A percentile compares a stretch with the other conserved stretches of the same genome.
These are phyloP conservation scores for Otocyon megalotis DNA, from an alignment of 2,113 vertebrate genomes.

Conservation along the genomic window DNA sequence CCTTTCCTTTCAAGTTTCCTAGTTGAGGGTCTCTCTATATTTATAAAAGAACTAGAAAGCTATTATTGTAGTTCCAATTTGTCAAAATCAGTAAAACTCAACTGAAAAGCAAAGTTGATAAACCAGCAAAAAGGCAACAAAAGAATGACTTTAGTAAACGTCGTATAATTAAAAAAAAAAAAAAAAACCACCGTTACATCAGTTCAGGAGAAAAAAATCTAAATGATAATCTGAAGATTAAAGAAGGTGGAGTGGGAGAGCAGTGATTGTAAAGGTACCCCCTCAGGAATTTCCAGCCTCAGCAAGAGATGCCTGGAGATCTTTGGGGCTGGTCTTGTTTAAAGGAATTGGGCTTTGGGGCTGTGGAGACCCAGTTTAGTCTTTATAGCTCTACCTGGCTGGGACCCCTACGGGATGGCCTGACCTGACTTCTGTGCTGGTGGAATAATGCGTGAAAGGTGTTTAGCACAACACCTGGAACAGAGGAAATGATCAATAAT, in stretches of 20 bases:
- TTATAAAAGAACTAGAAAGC: slow-evolving; percentile 38
- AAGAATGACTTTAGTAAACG: slow-evolving; percentile 60
- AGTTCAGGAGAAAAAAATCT: not conserved
- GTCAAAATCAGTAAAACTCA: slow-evolving; percentile 47
- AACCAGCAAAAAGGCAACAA: slow-evolving; percentile 42
- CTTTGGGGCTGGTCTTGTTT: not conserved
- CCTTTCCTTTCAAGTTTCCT: slow-evolving; percentile 51
- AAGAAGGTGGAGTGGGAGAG: not conserved
- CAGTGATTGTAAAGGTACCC: not conserved
- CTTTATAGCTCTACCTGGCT: rapidly evolving
- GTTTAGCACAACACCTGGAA: not conserved
- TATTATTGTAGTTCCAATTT: slow-evolving; percentile 35
- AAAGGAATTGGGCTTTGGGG: not conserved
- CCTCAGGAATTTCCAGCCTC: not conserved
- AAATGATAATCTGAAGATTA: not conserved
- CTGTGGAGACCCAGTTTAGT: not conserved
- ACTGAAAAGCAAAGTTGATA: slow-evolving; percentile 48
- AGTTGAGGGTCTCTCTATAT: slow-evolving; percentile 34
- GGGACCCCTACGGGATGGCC: not conserved
- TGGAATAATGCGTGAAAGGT: not conserved
- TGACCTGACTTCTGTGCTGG: not conserved
- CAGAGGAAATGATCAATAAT: not conserved
- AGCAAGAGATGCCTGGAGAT: not conserved
- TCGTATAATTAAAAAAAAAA: not conserved
- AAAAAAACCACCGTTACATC: not conserved